Conservation (phyloP, 1,140 invertebrate species). For the Orussus abietinus region DNA sequence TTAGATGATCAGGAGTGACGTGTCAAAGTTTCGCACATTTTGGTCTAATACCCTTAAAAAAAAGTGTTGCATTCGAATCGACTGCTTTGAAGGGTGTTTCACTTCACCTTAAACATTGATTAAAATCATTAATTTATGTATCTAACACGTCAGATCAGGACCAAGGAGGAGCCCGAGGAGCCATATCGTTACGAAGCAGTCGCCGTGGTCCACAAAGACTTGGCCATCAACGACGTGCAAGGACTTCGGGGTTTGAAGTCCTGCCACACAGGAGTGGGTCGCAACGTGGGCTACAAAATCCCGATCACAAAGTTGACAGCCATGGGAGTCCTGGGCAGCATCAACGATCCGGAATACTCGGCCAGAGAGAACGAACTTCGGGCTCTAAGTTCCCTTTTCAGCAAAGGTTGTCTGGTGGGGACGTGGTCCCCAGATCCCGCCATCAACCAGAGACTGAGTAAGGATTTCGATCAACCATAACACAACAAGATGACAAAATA, state of each 20-base stretch:
- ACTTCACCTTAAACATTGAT: no score
- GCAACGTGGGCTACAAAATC: slow-evolving; percentile 77
- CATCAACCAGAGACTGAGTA: slow-evolving; percentile 67
- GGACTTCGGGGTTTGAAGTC: slow-evolving; percentile 69
- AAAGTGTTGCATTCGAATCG: no score
- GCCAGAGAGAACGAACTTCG: slow-evolving; percentile 73
- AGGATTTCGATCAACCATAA: slow-evolving; percentile 37
- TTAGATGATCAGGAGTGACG: no score
- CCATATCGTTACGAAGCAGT: slow-evolving; percentile 75
- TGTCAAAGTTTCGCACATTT: no score
- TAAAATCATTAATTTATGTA: neutral
- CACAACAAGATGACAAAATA: slow-evolving; percentile 4
- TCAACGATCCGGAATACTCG: slow-evolving; percentile 64
- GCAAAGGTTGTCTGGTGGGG: slow-evolving; percentile 73
- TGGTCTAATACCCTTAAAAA: no score
- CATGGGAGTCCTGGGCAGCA: slow-evolving; percentile 61
- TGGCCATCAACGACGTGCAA: slow-evolving; percentile 60
- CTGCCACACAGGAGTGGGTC: slow-evolving; percentile 75
- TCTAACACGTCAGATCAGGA: slow-evolving; percentile 38
- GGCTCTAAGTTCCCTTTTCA: slow-evolving; percentile 69
- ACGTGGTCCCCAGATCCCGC: slow-evolving; percentile 71
- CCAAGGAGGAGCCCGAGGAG: slow-evolving; percentile 52
- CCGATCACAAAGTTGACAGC: slow-evolving; percentile 70
- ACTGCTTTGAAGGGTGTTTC: no score
- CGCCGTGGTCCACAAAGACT: slow-evolving; percentile 68